Conservation (phyloP, 2,113 vertebrate genomes). For the Syngnathus typhle region DNA sequence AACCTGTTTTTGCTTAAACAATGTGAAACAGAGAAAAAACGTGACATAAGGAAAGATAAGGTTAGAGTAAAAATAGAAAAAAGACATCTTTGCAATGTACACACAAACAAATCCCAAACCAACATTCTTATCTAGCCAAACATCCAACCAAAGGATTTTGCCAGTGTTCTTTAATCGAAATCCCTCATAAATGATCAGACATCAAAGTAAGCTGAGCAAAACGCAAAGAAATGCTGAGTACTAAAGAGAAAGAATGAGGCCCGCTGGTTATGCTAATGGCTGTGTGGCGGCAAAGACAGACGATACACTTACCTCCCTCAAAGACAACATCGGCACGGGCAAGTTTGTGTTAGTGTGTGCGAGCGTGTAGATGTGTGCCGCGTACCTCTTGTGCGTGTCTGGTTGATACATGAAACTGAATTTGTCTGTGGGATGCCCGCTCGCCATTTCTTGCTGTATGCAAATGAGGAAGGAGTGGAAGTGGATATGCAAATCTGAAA, state of each 20-base stretch:
- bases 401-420: conserved; percentile 76
- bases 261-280: conserved; percentile 4
- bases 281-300: conserved; percentile 6
- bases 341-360: conserved; percentile 24
- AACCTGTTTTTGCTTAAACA: conserved; percentile 79
- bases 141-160: conserved; percentile 35
- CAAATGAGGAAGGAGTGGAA: conserved; percentile 73
- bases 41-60: neutral
- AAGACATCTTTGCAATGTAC: conserved; percentile 24
- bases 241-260: conserved; percentile 25
- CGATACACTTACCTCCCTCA: conserved; percentile 42
- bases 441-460: conserved; percentile 73
- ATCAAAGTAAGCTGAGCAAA: conserved; percentile 24
- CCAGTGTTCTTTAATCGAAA: conserved; percentile 30
- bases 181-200: conserved; percentile 25
- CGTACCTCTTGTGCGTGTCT: conserved; percentile 75
- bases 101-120: conserved; percentile 27
- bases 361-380: conserved; percentile 59
- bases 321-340: conserved; percentile 21
- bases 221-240: conserved; percentile 16
- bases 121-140: conserved; percentile 21
- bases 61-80: neutral
- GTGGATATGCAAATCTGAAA: conserved; percentile 77
- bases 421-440: conserved; percentile 75
- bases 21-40: conserved; percentile 22